phyloP scores from a whole-genome alignment of 2,888 invertebrate species.

The Drosophila pegasa region DNA sequence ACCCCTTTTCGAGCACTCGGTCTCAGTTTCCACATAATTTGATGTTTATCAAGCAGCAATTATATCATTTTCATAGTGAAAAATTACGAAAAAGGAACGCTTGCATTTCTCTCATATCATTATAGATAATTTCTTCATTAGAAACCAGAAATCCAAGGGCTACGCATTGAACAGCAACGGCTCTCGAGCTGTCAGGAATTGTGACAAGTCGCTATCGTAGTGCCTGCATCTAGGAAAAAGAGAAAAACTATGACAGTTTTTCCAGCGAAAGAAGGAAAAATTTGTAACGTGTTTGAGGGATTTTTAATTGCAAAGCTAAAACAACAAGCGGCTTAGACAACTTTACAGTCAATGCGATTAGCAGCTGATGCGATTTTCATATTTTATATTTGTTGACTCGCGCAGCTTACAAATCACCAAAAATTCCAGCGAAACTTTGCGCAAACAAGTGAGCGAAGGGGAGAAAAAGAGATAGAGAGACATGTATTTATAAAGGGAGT shows the following conservation, averaged over 20 bases:
- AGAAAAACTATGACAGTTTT: conserved; percentile 53
- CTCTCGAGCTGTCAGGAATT: conserved; percentile 62
- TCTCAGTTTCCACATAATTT: conserved; percentile 76
- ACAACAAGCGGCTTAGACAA: conserved; percentile 73
- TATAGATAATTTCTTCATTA: conserved; percentile 79
- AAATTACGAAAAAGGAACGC: conserved; percentile 38
- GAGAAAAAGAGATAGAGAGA: conserved; percentile 5
- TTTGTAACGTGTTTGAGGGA: conserved; percentile 33
- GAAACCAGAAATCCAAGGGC: conserved; percentile 36
- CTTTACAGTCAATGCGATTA: conserved; percentile 75
- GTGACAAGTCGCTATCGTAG: conserved; percentile 74
- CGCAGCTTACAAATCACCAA: conserved; percentile 34
- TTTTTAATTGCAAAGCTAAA: conserved; percentile 78
- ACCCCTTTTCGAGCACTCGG: conserved; percentile 58
- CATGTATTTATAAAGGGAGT: neutral
- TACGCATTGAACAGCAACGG: conserved; percentile 20
- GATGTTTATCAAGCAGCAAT: conserved; percentile 72
- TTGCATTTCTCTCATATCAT: conserved; percentile 66
- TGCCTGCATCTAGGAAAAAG: conserved; percentile 38
- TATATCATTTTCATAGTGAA: conserved; percentile 64
- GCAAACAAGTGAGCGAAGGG: conserved; percentile 21
- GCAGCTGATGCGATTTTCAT: conserved; percentile 55
- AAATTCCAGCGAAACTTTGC: conserved; percentile 63
- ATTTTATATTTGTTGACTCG: conserved; percentile 51
- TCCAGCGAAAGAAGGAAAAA: conserved; percentile 44